A percentile compares a stretch with the other conserved stretches of the same genome.
Evolutionary conservation across 2,888 invertebrate genomes (phyloP).

Genomic region (Fragum whitleyi): DNA sequence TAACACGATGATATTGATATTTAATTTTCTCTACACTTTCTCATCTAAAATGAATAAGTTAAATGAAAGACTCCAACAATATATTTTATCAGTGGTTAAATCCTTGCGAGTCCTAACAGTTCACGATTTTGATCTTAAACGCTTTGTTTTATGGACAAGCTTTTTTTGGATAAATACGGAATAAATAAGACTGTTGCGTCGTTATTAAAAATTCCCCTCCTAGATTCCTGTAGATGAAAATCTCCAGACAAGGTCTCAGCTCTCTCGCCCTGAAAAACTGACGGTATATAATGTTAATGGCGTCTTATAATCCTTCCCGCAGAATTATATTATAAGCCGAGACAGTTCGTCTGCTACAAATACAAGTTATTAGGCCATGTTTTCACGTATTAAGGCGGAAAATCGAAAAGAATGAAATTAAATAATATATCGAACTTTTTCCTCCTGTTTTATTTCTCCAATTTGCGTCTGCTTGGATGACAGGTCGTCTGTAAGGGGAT

Average conservation of each 20-base stretch:
- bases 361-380: slow-evolving; percentile 25
- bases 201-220: background rate
- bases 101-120: too few species aligned
- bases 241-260: background rate
- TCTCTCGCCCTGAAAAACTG: background rate
- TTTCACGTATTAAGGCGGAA: slow-evolving; percentile 1
- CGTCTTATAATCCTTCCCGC: slow-evolving; percentile 20
- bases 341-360: slow-evolving; percentile 20
- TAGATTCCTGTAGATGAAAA: background rate
- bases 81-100: too few species aligned
- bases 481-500: slow-evolving; percentile 20
- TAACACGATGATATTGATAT: too few species aligned
- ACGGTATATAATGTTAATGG: slow-evolving; percentile 21
- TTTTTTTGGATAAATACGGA: too few species aligned
- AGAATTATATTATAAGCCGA: slow-evolving; percentile 24
- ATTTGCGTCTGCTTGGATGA: slow-evolving; percentile 17
- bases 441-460: slow-evolving; percentile 21
- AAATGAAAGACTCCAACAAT: too few species aligned
- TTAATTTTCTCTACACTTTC: too few species aligned
- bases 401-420: slow-evolving; percentile 21
- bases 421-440: slow-evolving; percentile 28
- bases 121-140: too few species aligned
- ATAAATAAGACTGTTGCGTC: background rate
- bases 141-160: too few species aligned
- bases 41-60: too few species aligned